A percentile compares a stretch with the other conserved stretches of the same genome.
Conservation (phyloP, 1,140 invertebrate species). For the Ostrea denselamellosa region DNA sequence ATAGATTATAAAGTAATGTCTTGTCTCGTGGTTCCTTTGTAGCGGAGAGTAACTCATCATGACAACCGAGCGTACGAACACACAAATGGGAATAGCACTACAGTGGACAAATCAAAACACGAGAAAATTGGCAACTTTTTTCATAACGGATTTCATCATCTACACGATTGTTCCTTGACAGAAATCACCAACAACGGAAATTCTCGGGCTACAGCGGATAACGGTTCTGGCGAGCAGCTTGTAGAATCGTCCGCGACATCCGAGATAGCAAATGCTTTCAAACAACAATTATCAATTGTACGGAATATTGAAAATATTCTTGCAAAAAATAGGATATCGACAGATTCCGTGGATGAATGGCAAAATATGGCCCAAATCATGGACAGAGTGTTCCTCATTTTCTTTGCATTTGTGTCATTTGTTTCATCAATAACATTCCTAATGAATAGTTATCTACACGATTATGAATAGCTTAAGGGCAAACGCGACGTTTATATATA, state of each 20-base stretch:
- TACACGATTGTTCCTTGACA: neutral
- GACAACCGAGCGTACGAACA: conserved; percentile 4
- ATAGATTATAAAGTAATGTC: neutral
- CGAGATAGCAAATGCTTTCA: neutral
- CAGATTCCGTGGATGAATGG: conserved; percentile 62
- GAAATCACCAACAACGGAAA: neutral
- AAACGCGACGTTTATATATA: too few relatives aligned
- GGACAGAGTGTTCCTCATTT: conserved; percentile 66
- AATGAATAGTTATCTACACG: conserved; percentile 45
- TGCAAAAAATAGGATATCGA: conserved; percentile 50
- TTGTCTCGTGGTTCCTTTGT: neutral
- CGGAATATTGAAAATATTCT: conserved; percentile 48
- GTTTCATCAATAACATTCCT: conserved; percentile 61
- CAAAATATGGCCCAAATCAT: conserved; percentile 64
- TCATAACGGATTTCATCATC: conserved; percentile 14
- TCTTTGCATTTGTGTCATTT: conserved; percentile 61
- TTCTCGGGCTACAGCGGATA: neutral
- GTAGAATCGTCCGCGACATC: neutral
- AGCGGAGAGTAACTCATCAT: conserved; percentile 4
- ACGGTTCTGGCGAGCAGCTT: neutral
- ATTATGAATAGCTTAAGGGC: neutral
- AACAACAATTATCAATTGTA: conserved; percentile 10
- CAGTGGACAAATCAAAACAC: neutral
- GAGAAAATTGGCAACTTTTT: conserved; percentile 5
- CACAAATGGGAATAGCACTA: neutral